Base-by-base conservation (phyloP, 1,140 invertebrate species). In the Drosophila bocqueti region DNA sequence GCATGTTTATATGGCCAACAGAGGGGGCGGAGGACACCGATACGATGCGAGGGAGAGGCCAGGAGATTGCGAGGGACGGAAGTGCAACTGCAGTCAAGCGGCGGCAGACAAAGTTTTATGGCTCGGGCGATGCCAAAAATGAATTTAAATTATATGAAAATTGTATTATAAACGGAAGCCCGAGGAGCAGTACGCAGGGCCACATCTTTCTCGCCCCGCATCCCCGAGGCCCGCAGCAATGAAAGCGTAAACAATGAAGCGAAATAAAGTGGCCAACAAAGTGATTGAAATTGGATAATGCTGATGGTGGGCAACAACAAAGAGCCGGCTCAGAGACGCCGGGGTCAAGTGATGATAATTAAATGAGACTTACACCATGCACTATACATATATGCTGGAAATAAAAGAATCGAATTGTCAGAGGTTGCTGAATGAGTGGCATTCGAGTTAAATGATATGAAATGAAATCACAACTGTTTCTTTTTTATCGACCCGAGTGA, bases 71-170 rank as follows among this genome's bases (percentile, higher is more conserved):
- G 46, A 45, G 34, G 29, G 34, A 59, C 42, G 64, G 55, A 59
- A 58, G 24, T 66, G 63, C 73, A 72, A 67, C 58, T 65, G 71
- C 74, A 78, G 52, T 43, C 73, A 68, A 60, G 42, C 75, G 59
- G 49, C 49, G 50, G 59, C 76, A 73, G 82, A 77, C 82, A 81
- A 84, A 84, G 82, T 85, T 84, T 84, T 84, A 84, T 84, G 81
- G 72, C 64, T 52, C 55, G 72, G 71, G 63, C 76, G 63, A 59
- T 83, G 71, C 64, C 81, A 79, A 80, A 84, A 84, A 79, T 79
- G 79, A 80, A 84, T 84, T 84, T 84, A 84, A 85, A 84, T 84
- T 84, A 84, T 81, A 84, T 85, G 81, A 84, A 84, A 84, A 84
- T 84, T 85, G 74, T 84, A 84, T 78, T 78, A 84, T 85, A 58